These are phyloP conservation scores for Loriculus beryllinus DNA, from an alignment of 2,797 vertebrate genomes.

Conservation along the genomic window DNA sequence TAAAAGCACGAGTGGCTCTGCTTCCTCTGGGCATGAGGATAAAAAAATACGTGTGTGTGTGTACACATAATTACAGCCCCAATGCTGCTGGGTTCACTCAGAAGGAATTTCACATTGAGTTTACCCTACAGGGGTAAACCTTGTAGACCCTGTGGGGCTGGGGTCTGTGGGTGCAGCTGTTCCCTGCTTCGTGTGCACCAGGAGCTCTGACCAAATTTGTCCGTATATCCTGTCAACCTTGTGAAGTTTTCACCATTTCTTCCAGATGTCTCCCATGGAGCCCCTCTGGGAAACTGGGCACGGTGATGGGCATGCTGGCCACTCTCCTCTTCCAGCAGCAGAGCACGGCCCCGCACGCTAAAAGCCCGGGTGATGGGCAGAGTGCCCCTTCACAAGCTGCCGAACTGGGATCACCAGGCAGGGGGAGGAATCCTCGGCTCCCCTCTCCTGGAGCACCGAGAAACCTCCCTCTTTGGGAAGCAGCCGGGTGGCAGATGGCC, in stretches of 20 bases:
- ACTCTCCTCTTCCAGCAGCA: not conserved
- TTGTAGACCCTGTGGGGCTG: not conserved
- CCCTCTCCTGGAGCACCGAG: not conserved
- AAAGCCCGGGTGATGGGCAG: not conserved
- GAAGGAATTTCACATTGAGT: not conserved
- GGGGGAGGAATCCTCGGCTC: conserved; percentile 15
- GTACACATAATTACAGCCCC: not conserved
- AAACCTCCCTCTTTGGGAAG: not conserved
- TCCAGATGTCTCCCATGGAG: not conserved
- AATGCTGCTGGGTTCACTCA: not conserved
- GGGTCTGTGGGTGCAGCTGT: not conserved
- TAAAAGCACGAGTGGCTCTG: not conserved
- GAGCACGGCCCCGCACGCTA: accelerated
- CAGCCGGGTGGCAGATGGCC: conserved; percentile 52
- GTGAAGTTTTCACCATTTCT: not conserved
- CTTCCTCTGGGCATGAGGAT: not conserved
- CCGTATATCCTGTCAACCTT: not conserved
- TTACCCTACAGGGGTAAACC: not conserved
- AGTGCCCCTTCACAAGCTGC: not conserved
- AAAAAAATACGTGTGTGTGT: not conserved
- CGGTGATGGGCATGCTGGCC: accelerated
- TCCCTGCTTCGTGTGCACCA: not conserved
- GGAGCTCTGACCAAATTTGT: not conserved
- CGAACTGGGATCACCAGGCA: accelerated
- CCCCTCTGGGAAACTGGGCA: not conserved